These are phyloP conservation scores for Eupithecia subumbrata DNA, from an alignment of 2,888 invertebrate genomes.

Conservation along the genomic window DNA sequence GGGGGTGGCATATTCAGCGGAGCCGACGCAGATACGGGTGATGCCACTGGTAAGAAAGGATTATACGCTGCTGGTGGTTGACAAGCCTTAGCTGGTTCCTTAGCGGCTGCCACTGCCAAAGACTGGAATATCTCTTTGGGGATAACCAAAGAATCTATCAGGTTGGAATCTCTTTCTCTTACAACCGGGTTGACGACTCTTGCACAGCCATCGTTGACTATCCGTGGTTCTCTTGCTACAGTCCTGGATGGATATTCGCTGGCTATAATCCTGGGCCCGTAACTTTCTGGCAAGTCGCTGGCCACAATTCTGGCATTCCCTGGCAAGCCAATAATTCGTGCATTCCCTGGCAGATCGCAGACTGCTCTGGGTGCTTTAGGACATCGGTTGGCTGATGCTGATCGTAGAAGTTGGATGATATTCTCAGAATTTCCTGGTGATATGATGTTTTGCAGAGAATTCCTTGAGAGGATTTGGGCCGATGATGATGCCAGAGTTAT, in stretches of 20 bases:
- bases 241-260: conserved; percentile 10
- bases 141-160: conserved; percentile 26
- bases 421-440: conserved; percentile 51
- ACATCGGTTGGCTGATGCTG: conserved; percentile 26
- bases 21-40: conserved; percentile 54
- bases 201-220: conserved; percentile 25
- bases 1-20: conserved; percentile 56
- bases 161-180: conserved; percentile 7
- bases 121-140: conserved; percentile 32
- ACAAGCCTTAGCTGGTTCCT: conserved; percentile 19
- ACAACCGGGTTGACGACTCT: conserved; percentile 1
- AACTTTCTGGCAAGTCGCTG: background rate
- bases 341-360: background rate
- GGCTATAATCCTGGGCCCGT: background rate
- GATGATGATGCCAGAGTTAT: conserved; percentile 32
- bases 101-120: conserved; percentile 13
- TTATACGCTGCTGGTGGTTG: conserved; percentile 40
- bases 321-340: background rate
- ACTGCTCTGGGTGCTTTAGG: background rate
- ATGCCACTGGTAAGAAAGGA: conserved; percentile 59
- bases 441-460: conserved; percentile 52
- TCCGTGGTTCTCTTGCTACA: conserved; percentile 18
- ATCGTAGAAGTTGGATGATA: conserved; percentile 47
- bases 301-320: background rate
- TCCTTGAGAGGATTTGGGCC: conserved; percentile 34